Evolutionary conservation across 2,888 invertebrate species (phyloP), one percentile per base, ranked within the genome.

Genomic region (Synergus laeviventris): DNA sequence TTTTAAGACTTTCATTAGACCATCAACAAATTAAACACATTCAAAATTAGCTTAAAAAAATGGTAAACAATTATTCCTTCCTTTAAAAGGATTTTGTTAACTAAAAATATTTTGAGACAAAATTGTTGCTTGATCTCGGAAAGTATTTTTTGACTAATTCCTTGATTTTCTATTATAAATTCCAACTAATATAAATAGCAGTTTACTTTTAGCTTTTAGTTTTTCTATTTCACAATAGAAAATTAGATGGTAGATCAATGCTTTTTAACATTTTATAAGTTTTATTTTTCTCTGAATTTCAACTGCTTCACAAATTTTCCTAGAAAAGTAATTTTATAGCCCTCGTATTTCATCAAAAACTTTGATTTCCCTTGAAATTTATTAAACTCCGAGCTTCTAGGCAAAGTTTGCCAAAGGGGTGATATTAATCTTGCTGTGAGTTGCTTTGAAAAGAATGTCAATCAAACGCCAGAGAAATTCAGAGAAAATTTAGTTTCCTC

Each of bases 351-450:
- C 18, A 11, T 21, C 21, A 21, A 62, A 31, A 36, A 61, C 36
- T 62, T n/a, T 38, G n/a, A 62, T 62, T 62, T 62, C 16, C 31
- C 38, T 38, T 38, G n/a, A n/a, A 62, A 38, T 62, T 38, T 38
- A 16, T 9, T 38, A 3, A 62, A 62, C 8, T 11, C 3, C 12
- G 56, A 56, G 56, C 21, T 56, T 21, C 56, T 56, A 1, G 12
- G 18, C 1, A 56, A 56, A 59, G 24, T 59, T 59, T 59, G 14
- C 7, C 12, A 24, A 21, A 38, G 62, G 11, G 2, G 18, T 36
- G n/a, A 62, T 24, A 38, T 62, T 62, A n/a, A 62, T 38, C 38
- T 62, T 39, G 7, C 36, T 9, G 62, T 36, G 11, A 62, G 11
- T n/a, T 38, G 38, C 38, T 62, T 62, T 62, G 36, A n/a, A 59